phyloP scores from a whole-genome alignment of 2,113 vertebrate species.

The Colistium nudipinnis region DNA sequence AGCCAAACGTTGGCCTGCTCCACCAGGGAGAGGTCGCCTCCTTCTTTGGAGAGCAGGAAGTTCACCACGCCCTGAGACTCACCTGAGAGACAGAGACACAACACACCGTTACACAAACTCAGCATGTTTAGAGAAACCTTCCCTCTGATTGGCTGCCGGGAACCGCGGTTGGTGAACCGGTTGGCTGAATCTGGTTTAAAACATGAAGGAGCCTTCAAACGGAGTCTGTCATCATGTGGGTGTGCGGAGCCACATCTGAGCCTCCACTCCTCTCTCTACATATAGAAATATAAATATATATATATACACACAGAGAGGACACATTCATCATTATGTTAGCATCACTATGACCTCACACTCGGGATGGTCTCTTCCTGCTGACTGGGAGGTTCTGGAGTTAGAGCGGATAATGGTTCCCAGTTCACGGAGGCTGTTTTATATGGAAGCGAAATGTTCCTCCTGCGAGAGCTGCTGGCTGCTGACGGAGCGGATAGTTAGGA shows the following conservation, averaged over 20 bases:
- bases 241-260: no score
- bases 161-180: no score
- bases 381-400: conserved; percentile 58
- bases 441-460: no score
- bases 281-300: no score
- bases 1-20: conserved; percentile 95
- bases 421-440: no score
- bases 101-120: neutral
- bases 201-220: no score
- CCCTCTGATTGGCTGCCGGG: neutral
- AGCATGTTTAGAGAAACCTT: no score
- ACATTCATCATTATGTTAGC: conserved; percentile 40
- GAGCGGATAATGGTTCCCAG: conserved; percentile 56
- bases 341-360: conserved; percentile 10
- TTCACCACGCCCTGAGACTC: conserved; percentile 83
- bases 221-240: no score
- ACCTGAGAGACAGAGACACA: conserved; percentile 77
- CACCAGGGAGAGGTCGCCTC: conserved; percentile 89
- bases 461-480: no score
- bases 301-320: no score
- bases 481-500: no score
- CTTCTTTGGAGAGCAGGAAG: conserved; percentile 94
- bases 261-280: neutral
- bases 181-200: no score
- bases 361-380: conserved; percentile 56